phyloP scores from a whole-genome alignment of 2,797 vertebrate genomes.

The Sebastiscus tertius region DNA sequence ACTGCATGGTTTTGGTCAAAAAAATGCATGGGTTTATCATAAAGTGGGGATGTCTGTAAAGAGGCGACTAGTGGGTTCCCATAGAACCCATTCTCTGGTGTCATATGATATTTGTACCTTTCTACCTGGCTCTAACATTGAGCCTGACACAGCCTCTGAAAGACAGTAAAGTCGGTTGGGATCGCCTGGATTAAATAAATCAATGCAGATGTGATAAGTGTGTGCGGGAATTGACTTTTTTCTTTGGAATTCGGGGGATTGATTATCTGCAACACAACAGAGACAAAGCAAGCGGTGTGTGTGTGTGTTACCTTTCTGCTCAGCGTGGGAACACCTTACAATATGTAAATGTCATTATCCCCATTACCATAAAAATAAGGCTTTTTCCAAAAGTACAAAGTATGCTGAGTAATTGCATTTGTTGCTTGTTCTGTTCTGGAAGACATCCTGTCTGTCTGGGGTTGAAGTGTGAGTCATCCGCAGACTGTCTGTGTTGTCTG shows the following conservation, averaged over 20 bases:
- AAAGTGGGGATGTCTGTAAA: too few species aligned
- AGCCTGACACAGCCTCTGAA: too few species aligned
- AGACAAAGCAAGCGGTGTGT: not conserved
- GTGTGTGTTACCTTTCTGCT: not conserved
- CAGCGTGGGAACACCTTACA: not conserved
- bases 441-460: slow-evolving; percentile 61
- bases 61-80: too few species aligned
- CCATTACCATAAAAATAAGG: not conserved
- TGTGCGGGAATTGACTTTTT: not conserved
- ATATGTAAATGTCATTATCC: not conserved
- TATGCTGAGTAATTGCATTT: slow-evolving; percentile 42
- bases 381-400: slow-evolving; percentile 15
- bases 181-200: not conserved
- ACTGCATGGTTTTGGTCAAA: too few species aligned
- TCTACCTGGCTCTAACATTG: too few species aligned
- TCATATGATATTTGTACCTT: too few species aligned
- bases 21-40: too few species aligned
- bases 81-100: too few species aligned
- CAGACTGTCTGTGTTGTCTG: slow-evolving; percentile 41
- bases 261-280: not conserved
- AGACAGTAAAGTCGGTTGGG: too few species aligned
- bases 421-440: slow-evolving; percentile 38
- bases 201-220: not conserved
- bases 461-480: slow-evolving; percentile 64
- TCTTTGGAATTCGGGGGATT: not conserved